Evolutionary conservation across 2,888 invertebrate genomes (phyloP), one percentile per base, ranked within the genome.

Genomic region (Helleia helle): DNA sequence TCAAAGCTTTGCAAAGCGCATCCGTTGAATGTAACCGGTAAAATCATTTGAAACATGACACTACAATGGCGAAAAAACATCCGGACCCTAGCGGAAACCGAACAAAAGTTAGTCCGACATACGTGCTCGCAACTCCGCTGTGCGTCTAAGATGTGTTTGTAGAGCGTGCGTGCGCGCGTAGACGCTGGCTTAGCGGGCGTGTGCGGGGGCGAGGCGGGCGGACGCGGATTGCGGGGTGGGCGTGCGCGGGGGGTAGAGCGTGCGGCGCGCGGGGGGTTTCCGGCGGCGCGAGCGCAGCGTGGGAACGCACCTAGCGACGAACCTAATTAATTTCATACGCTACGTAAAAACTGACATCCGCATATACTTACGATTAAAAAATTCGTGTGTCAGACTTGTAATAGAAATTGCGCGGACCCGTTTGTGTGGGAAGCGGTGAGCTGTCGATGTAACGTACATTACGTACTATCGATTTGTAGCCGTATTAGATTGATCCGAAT

Each of bases 231-330:
- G 65, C n/a, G n/a, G n/a, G 59, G 17, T 9, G 11, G 31, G 4
- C 17, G 15, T 15, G 28, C 13, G 3, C 1, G 7, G 18, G 31
- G 8, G 61, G 56, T 57, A 58, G 7, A 7, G 22, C 8, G 8
- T 8, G 22, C 7, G 47, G 55, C 42, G 40, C 55, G 65, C 59
- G 58, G 56, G 60, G 58, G 48, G 55, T 68, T 77, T 81, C 80
- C 81, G 80, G 80, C 70, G 59, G 66, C 71, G 72, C 72, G 62
- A 65, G 71, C 75, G 71, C 75, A 73, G 66, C 84, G 84, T 83
- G 83, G 81, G 84, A 81, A 81, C 77, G 69, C 74, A 71, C 76
- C 73, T 75, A 73, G 66, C 66, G 76, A 72, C 73, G 70, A 65
- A 58, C 65, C 77, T 80, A 80, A 83, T 83, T 83, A 83, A 79